A percentile compares a stretch with the other conserved stretches of the same genome.
These are phyloP conservation scores for Drosophila equinoxialis DNA, from an alignment of 1,140 invertebrate genomes.

Conservation along the genomic window DNA sequence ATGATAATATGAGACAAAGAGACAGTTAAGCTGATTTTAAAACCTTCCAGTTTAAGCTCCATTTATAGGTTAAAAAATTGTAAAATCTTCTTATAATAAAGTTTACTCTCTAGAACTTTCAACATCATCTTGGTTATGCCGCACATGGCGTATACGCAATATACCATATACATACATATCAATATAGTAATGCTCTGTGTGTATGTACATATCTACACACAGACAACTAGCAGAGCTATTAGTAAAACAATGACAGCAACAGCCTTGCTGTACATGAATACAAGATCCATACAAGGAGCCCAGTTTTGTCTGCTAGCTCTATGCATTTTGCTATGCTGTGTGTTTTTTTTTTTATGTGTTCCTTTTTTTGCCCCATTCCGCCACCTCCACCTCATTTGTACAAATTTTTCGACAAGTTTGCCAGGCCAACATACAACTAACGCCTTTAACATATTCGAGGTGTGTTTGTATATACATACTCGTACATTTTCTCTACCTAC, in stretches of 20 bases:
- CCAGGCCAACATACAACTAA: constrained; percentile 33
- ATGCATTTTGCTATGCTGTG: neutral
- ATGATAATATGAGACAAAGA: neutral
- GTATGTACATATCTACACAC: neutral
- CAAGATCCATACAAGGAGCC: constrained; percentile 40
- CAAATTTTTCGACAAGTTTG: constrained; percentile 62
- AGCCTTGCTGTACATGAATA: constrained; percentile 56
- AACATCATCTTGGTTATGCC: neutral
- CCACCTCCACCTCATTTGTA: constrained; percentile 25
- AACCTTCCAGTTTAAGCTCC: too few relatives aligned
- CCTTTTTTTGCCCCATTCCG: neutral
- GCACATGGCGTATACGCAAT: constrained; percentile 65
- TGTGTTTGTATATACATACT: constrained; percentile 33
- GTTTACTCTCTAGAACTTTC: neutral
- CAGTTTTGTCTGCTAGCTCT: constrained; percentile 38
- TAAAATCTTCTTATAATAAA: neutral
- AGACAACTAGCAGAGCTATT: constrained; percentile 59
- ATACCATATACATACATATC: constrained; percentile 2
- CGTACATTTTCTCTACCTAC: constrained; percentile 18
- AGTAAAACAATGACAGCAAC: constrained; percentile 66
- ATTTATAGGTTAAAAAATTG: too few relatives aligned
- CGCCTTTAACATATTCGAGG: constrained; percentile 48
- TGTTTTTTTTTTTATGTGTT: constrained; percentile 6
- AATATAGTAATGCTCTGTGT: neutral
- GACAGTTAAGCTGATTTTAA: neutral